Percentiles rank a stretch among this genome's conserved stretches.
phyloP scores from a whole-genome alignment of 2,888 invertebrate species.

The Gisinianus flammeolus region DNA sequence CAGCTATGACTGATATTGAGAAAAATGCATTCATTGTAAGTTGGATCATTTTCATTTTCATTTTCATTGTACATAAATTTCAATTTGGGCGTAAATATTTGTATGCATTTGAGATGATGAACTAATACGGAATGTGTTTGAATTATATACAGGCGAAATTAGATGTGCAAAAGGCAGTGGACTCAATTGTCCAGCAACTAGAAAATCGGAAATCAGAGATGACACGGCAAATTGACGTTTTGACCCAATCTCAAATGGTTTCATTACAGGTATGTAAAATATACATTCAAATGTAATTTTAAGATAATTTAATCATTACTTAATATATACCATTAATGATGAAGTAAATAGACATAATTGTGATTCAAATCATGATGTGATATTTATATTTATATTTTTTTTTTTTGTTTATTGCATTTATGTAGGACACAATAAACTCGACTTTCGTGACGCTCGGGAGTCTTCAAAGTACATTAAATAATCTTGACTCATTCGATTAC shows the following conservation, averaged over 20 bases:
- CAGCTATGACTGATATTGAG: slow-evolving; percentile 34
- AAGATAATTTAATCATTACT: too few species aligned
- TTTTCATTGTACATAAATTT: too few species aligned
- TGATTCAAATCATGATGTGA: neutral
- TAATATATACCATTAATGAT: too few species aligned
- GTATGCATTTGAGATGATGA: too few species aligned
- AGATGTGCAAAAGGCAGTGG: slow-evolving; percentile 45
- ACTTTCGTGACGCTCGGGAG: slow-evolving; percentile 49
- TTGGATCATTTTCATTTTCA: neutral
- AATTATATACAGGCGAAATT: slow-evolving; percentile 45
- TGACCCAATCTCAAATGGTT: slow-evolving; percentile 43
- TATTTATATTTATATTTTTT: neutral
- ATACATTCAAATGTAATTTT: too few species aligned
- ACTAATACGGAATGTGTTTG: too few species aligned
- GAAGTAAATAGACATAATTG: too few species aligned
- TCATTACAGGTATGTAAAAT: slow-evolving; percentile 44
- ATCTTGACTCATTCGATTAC: slow-evolving; percentile 53
- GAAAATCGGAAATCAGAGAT: slow-evolving; percentile 45
- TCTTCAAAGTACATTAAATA: slow-evolving; percentile 51
- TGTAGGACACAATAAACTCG: slow-evolving; percentile 48
- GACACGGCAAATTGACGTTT: slow-evolving; percentile 47
- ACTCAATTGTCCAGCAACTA: slow-evolving; percentile 45
- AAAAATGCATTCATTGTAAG: slow-evolving; percentile 36
- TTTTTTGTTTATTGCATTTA: too few species aligned
- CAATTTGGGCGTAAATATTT: too few species aligned